Evolutionary conservation across 2,888 invertebrate genomes (phyloP), one percentile per base, ranked within the genome.

Genomic region (Dynastes tityus): DNA sequence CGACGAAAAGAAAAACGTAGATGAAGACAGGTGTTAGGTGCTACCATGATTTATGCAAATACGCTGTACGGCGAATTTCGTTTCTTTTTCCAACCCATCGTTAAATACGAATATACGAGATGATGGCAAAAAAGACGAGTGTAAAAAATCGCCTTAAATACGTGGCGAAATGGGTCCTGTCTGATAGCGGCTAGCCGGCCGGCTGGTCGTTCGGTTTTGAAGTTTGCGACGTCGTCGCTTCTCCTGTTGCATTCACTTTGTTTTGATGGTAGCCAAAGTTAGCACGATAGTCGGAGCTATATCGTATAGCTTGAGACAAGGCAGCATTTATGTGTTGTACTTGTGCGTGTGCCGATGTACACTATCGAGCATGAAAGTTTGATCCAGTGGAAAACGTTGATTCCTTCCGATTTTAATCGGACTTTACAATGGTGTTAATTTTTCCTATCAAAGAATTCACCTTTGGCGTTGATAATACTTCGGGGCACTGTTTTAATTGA

Each of bases 241-340:
- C 51, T 74, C 61, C 61, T 49, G 73, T 45, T 49, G 45, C 61
- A 61, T 74, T 74, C 61, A 61, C 45, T 49, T 16, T 45, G 61
- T 37, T 37, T 0, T 74, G 45, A 40, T 61, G 73, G 16, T 13
- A 74, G 73, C 61, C 73, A 74, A 74, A 74, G 73, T 63, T 74
- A 74, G 73, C 73, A 63, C 73, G 22, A 16, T 22, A 29, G 61
- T 27, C 73, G 27, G 49, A 40, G 49, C 61, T 74, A 45, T 45
- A 58, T 74, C 61, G 27, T 37, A 5, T 9, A 9, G 40, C 73
- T 61, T 45, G 61, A 40, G 40, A 73, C 68, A 68, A 68, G 68
- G 68, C 68, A 51, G 49, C 51, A 49, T 68, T 68, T 68, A 68
- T 68, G 67, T 11, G 67, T 64, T 64, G 65, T 37, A 37, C 51